Percentiles rank a stretch among this genome's conserved stretches.
Evolutionary conservation across 2,888 invertebrate species (phyloP).

Genomic region (Microctonus aethiopoides): DNA sequence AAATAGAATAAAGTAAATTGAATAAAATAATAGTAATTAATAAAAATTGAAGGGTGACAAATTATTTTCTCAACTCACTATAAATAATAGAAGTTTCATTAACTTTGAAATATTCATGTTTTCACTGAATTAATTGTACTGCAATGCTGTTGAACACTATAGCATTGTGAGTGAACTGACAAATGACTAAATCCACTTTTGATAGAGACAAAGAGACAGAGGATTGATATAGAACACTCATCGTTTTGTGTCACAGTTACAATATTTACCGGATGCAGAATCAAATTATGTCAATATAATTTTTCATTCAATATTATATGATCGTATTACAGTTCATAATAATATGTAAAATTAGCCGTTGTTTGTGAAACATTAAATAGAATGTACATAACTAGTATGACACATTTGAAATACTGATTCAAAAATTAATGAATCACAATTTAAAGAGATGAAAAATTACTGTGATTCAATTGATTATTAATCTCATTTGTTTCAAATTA

Average conservation of each 20-base stretch:
- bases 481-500: not conserved
- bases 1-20: not conserved
- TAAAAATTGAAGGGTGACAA: not conserved
- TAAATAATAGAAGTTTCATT: slow-evolving; percentile 20
- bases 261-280: slow-evolving; percentile 36
- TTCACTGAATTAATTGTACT: slow-evolving; percentile 36
- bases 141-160: slow-evolving; percentile 25
- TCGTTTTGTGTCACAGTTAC: slow-evolving; percentile 37
- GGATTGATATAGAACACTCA: slow-evolving; percentile 35
- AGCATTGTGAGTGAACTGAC: slow-evolving; percentile 43
- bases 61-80: slow-evolving; percentile 25
- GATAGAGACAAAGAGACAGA: slow-evolving; percentile 23
- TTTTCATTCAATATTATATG: slow-evolving; percentile 49
- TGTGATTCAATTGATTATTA: not conserved
- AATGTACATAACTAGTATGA: not conserved
- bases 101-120: slow-evolving; percentile 30
- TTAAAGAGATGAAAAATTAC: not conserved
- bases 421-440: too few relatives aligned
- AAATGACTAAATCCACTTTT: slow-evolving; percentile 48
- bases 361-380: not conserved
- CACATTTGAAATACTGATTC: not conserved
- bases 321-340: slow-evolving; percentile 43
- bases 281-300: slow-evolving; percentile 53
- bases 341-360: slow-evolving; percentile 1
- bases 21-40: not conserved